Conservation (phyloP, 2,888 invertebrate species). For the Lasioglossum pauxillum region DNA sequence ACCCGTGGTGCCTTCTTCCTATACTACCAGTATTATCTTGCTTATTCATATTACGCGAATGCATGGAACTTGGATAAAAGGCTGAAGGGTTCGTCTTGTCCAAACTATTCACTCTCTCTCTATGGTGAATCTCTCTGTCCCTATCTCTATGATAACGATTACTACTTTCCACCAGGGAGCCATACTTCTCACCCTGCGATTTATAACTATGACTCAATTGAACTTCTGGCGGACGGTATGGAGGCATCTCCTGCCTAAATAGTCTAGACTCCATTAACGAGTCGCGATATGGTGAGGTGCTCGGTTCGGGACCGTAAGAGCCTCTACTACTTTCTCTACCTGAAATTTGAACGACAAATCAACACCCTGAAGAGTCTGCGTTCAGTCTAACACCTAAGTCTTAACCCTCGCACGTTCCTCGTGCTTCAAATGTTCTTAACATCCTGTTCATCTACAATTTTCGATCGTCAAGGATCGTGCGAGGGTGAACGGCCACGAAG, state of each 20-base stretch:
- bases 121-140: slow-evolving; percentile 77
- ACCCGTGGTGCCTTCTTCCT: slow-evolving; percentile 79
- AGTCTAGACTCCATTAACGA: slow-evolving; percentile 78
- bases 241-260: slow-evolving; percentile 80
- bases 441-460: too few species aligned
- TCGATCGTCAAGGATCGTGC: neutral
- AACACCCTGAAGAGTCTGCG: neutral
- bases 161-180: slow-evolving; percentile 78
- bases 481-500: neutral
- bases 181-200: slow-evolving; percentile 80
- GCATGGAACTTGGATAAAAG: slow-evolving; percentile 78
- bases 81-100: slow-evolving; percentile 80
- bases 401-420: neutral
- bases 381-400: neutral
- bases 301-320: slow-evolving; percentile 80
- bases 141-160: slow-evolving; percentile 79
- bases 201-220: slow-evolving; percentile 78
- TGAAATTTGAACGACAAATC: slow-evolving; percentile 36
- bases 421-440: too few species aligned
- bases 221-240: slow-evolving; percentile 80
- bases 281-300: slow-evolving; percentile 82
- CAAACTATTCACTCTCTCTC: slow-evolving; percentile 82
- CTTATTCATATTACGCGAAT: slow-evolving; percentile 78
- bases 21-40: slow-evolving; percentile 77
- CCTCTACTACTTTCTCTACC: slow-evolving; percentile 80